Evolutionary conservation across 92 coral and sea anemone species (phyloP), one percentile per base, ranked within the genome.

Genomic region (Epizoanthus stellaris): DNA sequence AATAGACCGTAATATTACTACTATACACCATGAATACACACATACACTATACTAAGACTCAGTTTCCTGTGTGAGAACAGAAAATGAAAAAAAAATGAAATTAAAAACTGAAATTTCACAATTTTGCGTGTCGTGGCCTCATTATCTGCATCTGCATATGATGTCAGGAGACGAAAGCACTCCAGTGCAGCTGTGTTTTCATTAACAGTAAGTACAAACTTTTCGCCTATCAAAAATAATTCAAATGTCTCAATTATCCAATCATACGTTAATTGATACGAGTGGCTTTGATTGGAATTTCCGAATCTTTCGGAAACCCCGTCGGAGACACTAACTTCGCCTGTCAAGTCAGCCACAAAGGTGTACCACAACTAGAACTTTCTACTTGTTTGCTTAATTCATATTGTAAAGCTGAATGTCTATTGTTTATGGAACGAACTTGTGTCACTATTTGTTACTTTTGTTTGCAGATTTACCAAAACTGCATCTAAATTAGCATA

Each of bases 401-500:
- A 79, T 79, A 79, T 54, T 62, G 73, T 45, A 63, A 63, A 79
- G 4, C 53, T 45, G 72, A 63, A 43, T 79, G 72, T 20, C 83
- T 45, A 57, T 74, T 85, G 92, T 85, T 85, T 67, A 76, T 80
- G 80, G 73, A 62, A 74, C 80, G 73, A 66, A 62, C 89, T 70
- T 23, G 79, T 80, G 75, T 69, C 84, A 80, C 84, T 71, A 82
- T 71, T 89, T 80, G 92, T 66, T 80, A 67, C 87, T 52, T 73
- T 19, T 85, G 89, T 85, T 64, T 85, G 67, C 87, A 53, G 34
- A 76, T 59, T 58, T 73, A 88, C 80, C 80, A 80, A 13, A 67
- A 60, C 73, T 80, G 61, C 65, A 73, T 60, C 25, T 15, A 62
- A 90, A 90, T 90, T 90, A 82, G 93, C 93, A 90, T 90, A 86